Evolutionary conservation across 1,140 invertebrate genomes (phyloP), one percentile per base, ranked within the genome.

Genomic region (Rhopalosiphum maidis): DNA sequence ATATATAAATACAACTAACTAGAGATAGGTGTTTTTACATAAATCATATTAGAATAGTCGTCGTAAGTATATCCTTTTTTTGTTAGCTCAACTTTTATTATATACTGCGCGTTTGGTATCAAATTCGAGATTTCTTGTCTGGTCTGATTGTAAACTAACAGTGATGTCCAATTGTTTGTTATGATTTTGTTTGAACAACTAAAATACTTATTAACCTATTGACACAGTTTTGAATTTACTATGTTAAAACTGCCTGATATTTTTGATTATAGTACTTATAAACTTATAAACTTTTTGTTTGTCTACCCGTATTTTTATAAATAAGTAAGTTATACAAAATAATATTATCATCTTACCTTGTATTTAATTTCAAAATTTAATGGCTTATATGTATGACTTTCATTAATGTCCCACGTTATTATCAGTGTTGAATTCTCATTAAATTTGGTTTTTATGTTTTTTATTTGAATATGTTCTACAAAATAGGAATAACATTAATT

Each of bases 361-460:
- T 89, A 89, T 37, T 89, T 89, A 11, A 89, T 5, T 21, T 37
- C 35, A 48, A 22, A 89, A 89, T 7, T 54, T 7, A 89, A 51
- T 18, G 43, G 1, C 7, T 0, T 37, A n/a, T 51, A 23, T n/a
- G 15, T 30, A 4, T 88, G 30, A 37, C 11, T 89, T n/a, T n/a
- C 18, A 7, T 86, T 23, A 46, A 25, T 8, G n/a, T 89, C 87
- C 87, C 87, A 89, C 5, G 87, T 89, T 89, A 89, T 30, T 30
- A 15, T 11, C 2, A 89, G 15, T 54, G 87, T 35, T 89, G 87
- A 51, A 54, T 2, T 35, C 5, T 89, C 15, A 51, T 89, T 89
- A 18, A 89, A 9, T 54, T 89, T 11, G 22, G 87, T 18, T 89
- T 54, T 89, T 35, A 89, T 22, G 48, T 89, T 89, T 89, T 89